Base-by-base conservation (phyloP, 2,888 invertebrate species). In the Neoscelio sp. region DNA sequence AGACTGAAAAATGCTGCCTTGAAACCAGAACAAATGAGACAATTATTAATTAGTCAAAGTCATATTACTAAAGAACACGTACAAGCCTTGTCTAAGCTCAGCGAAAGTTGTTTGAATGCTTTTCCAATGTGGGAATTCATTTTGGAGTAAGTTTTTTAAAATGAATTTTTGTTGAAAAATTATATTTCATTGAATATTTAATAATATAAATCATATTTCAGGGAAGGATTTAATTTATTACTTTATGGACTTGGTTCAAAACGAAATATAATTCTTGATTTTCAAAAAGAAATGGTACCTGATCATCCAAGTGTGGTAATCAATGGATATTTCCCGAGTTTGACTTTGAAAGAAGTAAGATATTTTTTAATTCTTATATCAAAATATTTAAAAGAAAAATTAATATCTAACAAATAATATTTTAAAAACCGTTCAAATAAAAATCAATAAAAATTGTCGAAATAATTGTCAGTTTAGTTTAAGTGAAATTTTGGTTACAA, bases 231-330 rank as follows among this genome's bases (percentile, higher is more conserved):
- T 88, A 98, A 95, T 86, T 92, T 98, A 54, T 91, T 98, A 33
- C 90, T 98, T 0, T 96, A 97, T 90, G 99, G 99, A 0, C 91
- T 98, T 52, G 99, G 99, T 0, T 98, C 98, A 0, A 99, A 99
- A 89, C 92, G 95, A 35, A 91, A 92, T 20, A 91, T 99, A 15
- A 90, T 99, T 26, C 94, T 95, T 79, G 91, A 94, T 76, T 98
- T 98, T 89, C 94, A 95, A 85, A 91, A 90, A 12, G 91, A 93
- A 77, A 90, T 92, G 17, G 89, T 95, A 8, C 84, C 90, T 0
- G 90, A 94, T 23, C 92, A 93, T 83, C 94, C 95, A 0, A 95
- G 96, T 62, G 89, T 98, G 48, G 95, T 97, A 15, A 91, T 98
- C 0, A 97, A 98, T 90, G 98, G 98, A 1, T 98, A 96, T 91